Evolutionary conservation across 2,888 invertebrate genomes (phyloP).

Genomic region (Eustalomyia histrio): DNA sequence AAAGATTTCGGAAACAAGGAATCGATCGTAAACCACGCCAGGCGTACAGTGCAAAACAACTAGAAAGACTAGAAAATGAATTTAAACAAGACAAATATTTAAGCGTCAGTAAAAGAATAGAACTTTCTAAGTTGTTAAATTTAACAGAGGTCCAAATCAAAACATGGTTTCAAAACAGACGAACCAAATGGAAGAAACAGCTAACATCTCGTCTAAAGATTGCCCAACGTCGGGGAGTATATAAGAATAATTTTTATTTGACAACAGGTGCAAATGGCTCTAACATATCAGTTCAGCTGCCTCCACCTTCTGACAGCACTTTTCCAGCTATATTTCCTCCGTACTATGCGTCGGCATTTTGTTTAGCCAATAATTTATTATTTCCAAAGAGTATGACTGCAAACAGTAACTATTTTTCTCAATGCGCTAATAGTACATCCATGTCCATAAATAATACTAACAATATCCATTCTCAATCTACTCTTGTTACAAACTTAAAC

Average conservation of each 20-base stretch:
- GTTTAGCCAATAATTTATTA: conserved; percentile 64
- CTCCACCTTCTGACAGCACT: background rate
- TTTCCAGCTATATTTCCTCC: conserved; percentile 63
- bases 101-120: conserved; percentile 97
- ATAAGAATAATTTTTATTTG: conserved; percentile 81
- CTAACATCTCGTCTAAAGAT: conserved; percentile 93
- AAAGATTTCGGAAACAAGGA: conserved; percentile 91
- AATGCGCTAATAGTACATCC: background rate
- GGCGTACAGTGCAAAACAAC: conserved; percentile 98
- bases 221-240: conserved; percentile 91
- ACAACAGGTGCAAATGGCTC: conserved; percentile 76
- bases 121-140: conserved; percentile 94
- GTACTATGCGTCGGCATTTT: conserved; percentile 69
- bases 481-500: background rate
- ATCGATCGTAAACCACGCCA: conserved; percentile 92
- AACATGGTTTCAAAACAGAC: conserved; percentile 98
- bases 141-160: conserved; percentile 94
- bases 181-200: conserved; percentile 98
- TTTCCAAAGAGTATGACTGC: conserved; percentile 12
- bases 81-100: conserved; percentile 98
- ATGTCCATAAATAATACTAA: background rate
- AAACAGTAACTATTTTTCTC: conserved; percentile 9
- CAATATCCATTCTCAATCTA: background rate
- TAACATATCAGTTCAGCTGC: background rate
- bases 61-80: conserved; percentile 98